Base-by-base conservation (phyloP, 1,140 invertebrate species). In the Tigriopus japonicus region DNA sequence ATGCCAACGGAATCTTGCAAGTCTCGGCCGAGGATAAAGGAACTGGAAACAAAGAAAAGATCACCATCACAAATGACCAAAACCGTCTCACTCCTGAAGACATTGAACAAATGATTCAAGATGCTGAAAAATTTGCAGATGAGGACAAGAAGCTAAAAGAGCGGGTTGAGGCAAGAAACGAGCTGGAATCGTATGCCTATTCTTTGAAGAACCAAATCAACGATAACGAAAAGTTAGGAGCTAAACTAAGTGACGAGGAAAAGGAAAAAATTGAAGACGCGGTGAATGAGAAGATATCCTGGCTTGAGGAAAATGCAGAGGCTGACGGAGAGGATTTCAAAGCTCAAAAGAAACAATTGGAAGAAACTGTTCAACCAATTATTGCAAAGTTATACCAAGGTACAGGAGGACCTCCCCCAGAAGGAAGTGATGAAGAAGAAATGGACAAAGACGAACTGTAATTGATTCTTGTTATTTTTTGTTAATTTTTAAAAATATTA, bases 61-160 rank as follows among this genome's bases (percentile, higher is more conserved):
- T 81, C 64, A 76, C 75, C 52, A 81, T 81, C 66, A 78, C 78
- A 61, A 80, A 81, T 62, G 78, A 81, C 64, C 75, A 80, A 63
- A 78, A 78, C 66, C 68, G 79, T 40, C 66, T 81, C 15, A 73
- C 74, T 21, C 76, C 76, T 15, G 78, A 80, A 65, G 78, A 81
- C 60, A 81, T 80, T 63, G 78, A 81, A 63, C 68, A 73, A 52
- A 81, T 80, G 80, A 76, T 81, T 61, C 73, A 77, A 45, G 79
- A 81, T 56, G 78, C 78, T 3, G 94, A 98, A 74, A 92, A 92
- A 70, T 98, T 97, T 72, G 91, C 93, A 21, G 93, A 98, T 68
- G 94, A 98, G 65, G 95, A 99, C 72, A 95, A 94, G 75, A 93
- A 91, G 75, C 73, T 95, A 42, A 98, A 98, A 74, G 93, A 98